Evolutionary conservation across 2,888 invertebrate species (phyloP), one percentile per base, ranked within the genome.

Genomic region (Hypomecis punctinalis): DNA sequence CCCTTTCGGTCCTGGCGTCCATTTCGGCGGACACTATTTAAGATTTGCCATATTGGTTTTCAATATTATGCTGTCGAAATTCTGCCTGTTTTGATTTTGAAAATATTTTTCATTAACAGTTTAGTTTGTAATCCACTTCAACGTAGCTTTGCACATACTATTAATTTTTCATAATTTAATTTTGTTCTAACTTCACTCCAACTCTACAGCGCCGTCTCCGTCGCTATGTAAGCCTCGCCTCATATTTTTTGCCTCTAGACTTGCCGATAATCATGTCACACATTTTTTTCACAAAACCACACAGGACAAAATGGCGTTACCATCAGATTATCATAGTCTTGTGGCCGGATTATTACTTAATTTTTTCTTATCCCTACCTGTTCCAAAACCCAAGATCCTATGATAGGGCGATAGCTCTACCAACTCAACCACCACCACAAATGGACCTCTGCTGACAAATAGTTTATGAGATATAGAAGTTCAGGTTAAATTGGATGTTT

Each of bases 241-340:
- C 63, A 78, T 1, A 69, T 85, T 90, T 90, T 90, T 89, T 86
- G 76, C 81, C 68, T 68, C 67, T 74, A 80, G 79, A 78, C 84
- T 86, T 85, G 84, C 85, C 85, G 90, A 92, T 93, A 91, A 91
- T 91, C 92, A 89, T 91, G 91, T 92, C 93, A 93, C 91, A 90
- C 88, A 79, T 91, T 93, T 93, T 75, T 92, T 92, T 89, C 73
- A 76, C 69, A 76, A 90, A 93, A 90, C 92, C 93, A 93, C 93
- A 93, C 93, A 91, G 88, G 86, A 91, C 92, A 93, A 91, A 92
- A 91, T 91, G 86, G 92, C 91, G 92, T 92, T 90, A 90, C 92
- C 85, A 91, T 92, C 92, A 91, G 92, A 92, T 93, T 93, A 93
- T 88, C 89, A 87, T 83, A 86, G 86, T 71, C 84, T 86, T 91